Evolutionary conservation across 2,113 vertebrate species (phyloP).

Genomic region (Onychorhynchus coronatus): DNA sequence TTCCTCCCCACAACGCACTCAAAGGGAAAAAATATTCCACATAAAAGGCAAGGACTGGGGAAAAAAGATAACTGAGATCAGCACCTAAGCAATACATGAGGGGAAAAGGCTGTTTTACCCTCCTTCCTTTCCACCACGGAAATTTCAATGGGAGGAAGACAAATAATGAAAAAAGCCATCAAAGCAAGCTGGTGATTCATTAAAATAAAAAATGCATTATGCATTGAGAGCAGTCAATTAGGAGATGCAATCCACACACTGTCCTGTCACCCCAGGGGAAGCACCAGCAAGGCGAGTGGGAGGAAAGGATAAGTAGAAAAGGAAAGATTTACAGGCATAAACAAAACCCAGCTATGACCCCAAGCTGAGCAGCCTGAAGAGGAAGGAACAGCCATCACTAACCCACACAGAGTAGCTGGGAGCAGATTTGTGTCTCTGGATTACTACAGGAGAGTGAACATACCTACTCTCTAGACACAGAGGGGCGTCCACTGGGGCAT

Average conservation of each 20-base stretch:
- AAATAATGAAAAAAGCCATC: conserved; percentile 57
- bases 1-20: neutral
- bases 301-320: conserved; percentile 43
- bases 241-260: conserved; percentile 38
- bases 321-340: conserved; percentile 47
- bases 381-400: conserved; percentile 6
- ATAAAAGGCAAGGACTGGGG: conserved; percentile 35
- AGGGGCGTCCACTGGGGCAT: neutral
- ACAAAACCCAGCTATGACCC: conserved; percentile 55
- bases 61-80: conserved; percentile 50
- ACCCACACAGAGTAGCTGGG: neutral
- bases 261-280: conserved; percentile 53
- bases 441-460: neutral
- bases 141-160: conserved; percentile 45
- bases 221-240: conserved; percentile 63
- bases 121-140: conserved; percentile 30
- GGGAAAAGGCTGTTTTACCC: conserved; percentile 11
- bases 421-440: neutral
- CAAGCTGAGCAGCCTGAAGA: conserved; percentile 7
- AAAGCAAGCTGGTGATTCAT: conserved; percentile 57
- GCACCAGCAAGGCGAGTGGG: conserved; percentile 19
- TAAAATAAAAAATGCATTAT: conserved; percentile 67
- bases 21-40: conserved; percentile 28
- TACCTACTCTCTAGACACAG: neutral
- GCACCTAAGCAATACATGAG: conserved; percentile 37